Evolutionary conservation across 2,888 invertebrate species (phyloP).

Genomic region (Osmoderma eremita): DNA sequence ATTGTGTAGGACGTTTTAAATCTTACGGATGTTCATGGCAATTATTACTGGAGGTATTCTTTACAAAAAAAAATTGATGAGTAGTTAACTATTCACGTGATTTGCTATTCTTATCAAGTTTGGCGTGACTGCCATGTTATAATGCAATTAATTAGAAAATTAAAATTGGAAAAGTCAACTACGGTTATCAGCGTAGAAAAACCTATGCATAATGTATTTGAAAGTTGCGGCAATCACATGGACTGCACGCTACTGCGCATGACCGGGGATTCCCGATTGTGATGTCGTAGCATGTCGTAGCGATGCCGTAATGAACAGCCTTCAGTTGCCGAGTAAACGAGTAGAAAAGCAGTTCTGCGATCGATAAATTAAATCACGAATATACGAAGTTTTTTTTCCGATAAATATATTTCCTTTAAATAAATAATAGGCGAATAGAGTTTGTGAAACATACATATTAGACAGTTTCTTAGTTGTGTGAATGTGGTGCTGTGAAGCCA

Average conservation of each 20-base stretch:
- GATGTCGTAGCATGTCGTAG: constrained; percentile 48
- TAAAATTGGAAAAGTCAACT: constrained; percentile 11
- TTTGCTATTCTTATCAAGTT: not conserved
- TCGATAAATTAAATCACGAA: constrained; percentile 24
- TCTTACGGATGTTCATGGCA: too few relatives aligned
- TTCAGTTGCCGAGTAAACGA: constrained; percentile 52
- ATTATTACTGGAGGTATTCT: too few relatives aligned
- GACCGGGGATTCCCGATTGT: constrained; percentile 58
- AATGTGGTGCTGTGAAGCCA: constrained; percentile 41
- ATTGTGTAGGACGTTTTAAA: too few relatives aligned
- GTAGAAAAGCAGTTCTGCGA: constrained; percentile 26
- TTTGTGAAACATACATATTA: not conserved
- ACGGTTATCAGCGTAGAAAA: constrained; percentile 20
- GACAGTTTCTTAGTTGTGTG: constrained; percentile 20
- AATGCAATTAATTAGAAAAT: constrained; percentile 2
- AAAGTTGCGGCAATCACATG: constrained; percentile 39
- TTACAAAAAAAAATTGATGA: too few relatives aligned
- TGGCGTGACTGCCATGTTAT: not conserved
- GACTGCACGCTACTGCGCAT: constrained; percentile 53
- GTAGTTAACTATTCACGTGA: too few relatives aligned
- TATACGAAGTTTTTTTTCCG: constrained; percentile 43
- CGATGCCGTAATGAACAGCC: constrained; percentile 43
- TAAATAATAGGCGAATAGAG: constrained; percentile 12
- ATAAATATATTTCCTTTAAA: constrained; percentile 15
- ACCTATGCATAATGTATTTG: constrained; percentile 34